A percentile compares a stretch with the other conserved stretches of the same genome.
These are phyloP conservation scores for Polypterus bichir DNA, from an alignment of 2,113 vertebrate species.

Conservation along the genomic window DNA sequence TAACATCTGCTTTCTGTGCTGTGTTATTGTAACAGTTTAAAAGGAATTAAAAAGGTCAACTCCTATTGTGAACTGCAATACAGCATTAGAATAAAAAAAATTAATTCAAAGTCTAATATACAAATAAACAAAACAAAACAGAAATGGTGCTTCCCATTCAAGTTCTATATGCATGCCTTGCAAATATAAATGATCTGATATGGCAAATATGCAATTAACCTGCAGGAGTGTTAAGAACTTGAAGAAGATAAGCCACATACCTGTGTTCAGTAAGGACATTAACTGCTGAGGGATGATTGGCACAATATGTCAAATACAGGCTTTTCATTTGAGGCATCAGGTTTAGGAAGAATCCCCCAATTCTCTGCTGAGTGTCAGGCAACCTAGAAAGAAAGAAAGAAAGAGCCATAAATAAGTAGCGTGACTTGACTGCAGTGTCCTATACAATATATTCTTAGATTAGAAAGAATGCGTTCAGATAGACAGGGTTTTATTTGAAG, in stretches of 20 bases:
- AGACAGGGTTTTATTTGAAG: no score
- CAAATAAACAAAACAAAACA: not conserved
- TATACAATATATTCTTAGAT: no score
- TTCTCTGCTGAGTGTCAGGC: slow-evolving; percentile 82
- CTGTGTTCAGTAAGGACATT: slow-evolving; percentile 86
- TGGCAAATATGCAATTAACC: not conserved
- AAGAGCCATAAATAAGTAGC: not conserved
- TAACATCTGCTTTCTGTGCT: no score
- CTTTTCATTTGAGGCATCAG: slow-evolving; percentile 87
- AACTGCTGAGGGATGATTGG: slow-evolving; percentile 93
- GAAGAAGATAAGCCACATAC: slow-evolving; percentile 34
- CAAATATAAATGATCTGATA: not conserved
- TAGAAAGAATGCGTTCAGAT: no score
- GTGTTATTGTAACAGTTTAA: no score
- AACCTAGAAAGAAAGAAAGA: slow-evolving; percentile 47
- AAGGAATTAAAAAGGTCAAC: no score
- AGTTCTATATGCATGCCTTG: not conserved
- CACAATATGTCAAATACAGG: slow-evolving; percentile 80
- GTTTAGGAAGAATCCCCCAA: slow-evolving; percentile 87
- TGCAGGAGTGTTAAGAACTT: no score
- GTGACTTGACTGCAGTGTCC: not conserved
- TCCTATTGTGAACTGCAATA: no score
- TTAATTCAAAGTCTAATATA: no score
- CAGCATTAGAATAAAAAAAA: no score
- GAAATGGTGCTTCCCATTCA: not conserved